These are phyloP conservation scores for Willisornis vidua DNA, from an alignment of 2,113 vertebrate species.

Conservation along the genomic window DNA sequence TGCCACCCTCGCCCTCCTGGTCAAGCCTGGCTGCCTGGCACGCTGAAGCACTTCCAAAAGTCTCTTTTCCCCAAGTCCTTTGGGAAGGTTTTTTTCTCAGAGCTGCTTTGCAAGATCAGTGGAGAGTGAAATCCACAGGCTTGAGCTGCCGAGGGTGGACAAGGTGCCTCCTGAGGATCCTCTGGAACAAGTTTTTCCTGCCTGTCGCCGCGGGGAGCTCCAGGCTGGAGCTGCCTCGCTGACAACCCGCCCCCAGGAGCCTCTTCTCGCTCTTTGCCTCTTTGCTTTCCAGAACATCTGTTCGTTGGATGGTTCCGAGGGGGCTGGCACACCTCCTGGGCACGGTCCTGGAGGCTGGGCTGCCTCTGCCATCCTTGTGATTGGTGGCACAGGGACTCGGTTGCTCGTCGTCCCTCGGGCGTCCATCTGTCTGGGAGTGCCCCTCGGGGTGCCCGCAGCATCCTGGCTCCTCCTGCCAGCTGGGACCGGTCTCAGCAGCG, in stretches of 20 bases:
- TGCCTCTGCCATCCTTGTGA: background rate
- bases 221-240: background rate
- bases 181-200: background rate
- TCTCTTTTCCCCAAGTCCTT: background rate
- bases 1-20: fast-evolving
- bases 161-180: slow-evolving; percentile 30
- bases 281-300: background rate
- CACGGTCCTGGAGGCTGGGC: background rate
- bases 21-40: background rate
- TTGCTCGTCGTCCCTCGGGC: background rate
- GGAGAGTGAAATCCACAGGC: background rate
- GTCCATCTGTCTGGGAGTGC: fast-evolving
- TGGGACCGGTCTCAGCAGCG: background rate
- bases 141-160: background rate
- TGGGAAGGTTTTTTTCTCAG: background rate
- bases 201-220: background rate
- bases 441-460: background rate
- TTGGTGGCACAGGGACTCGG: fast-evolving
- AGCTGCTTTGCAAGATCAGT: background rate
- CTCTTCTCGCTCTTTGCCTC: background rate
- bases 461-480: background rate
- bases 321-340: background rate
- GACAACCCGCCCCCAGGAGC: background rate
- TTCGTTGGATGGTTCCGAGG: background rate
- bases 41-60: background rate